Evolutionary conservation across 2,888 invertebrate species (phyloP), one percentile per base, ranked within the genome.

Genomic region (Ennomos quercinarius): DNA sequence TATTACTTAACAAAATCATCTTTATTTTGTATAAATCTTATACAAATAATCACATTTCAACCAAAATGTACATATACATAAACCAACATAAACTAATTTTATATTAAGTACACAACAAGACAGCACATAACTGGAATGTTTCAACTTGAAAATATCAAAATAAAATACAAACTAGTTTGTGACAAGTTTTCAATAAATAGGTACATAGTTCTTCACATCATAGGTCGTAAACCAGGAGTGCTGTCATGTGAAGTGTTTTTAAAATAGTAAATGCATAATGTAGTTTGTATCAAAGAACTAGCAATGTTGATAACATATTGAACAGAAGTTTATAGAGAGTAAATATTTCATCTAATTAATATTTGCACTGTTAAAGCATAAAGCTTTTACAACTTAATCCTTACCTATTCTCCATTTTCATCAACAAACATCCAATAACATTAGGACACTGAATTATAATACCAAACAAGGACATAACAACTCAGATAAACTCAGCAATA

Each of bases 61-160:
- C 84, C 91, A 90, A 89, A 89, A 91, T 91, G 77, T 91, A 91
- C 91, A 91, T 84, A 89, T 84, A 89, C 77, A 80, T 27, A 80
- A 81, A 80, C 77, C 78, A 59, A 13, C 49, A 49, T 63, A 57
- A 39, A 42, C 66, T 73, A 78, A 73, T 53, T 62, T 71, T 78
- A 81, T 51, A 78, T 89, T 91, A 91, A 91, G 91, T 91, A 91
- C 86, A 85, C 79, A 86, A 83, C 83, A 84, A 72, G 87, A 89
- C 91, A 90, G 90, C 89, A 90, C 87, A 81, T 74, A 74, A 80
- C 86, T 88, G 91, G 91, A 91, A 91, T 90, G 90, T 89, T 81
- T 74, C 70, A 76, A 78, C 72, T 72, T 27, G 68, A 73, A 73
- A 64, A 68, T 60, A 64, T 68, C 67, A 64, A 70, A 67, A 70